These are phyloP conservation scores for Iphiclides podalirius DNA, from an alignment of 2,888 invertebrate genomes.

Conservation along the genomic window DNA sequence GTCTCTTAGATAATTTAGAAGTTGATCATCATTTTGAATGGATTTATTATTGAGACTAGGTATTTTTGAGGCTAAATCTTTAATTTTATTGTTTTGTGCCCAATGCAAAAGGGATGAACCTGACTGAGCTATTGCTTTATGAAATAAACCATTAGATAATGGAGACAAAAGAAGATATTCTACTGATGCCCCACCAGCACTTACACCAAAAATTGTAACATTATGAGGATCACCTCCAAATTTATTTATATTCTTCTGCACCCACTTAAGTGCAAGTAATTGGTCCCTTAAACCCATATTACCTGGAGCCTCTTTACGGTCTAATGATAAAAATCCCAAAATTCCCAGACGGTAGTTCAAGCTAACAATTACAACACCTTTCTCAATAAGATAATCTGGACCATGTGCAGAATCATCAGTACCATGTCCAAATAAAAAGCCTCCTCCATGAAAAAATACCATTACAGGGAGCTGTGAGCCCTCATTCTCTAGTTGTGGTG, in stretches of 20 bases:
- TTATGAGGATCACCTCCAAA: conserved; percentile 73
- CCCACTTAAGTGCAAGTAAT: conserved; percentile 75
- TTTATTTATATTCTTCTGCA: conserved; percentile 64
- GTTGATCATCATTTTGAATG: conserved; percentile 39
- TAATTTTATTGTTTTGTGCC: conserved; percentile 57
- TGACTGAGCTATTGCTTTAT: conserved; percentile 77
- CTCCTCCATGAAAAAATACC: conserved; percentile 72
- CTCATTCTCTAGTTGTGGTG: conserved; percentile 64
- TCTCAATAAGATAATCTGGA: conserved; percentile 65
- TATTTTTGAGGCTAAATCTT: conserved; percentile 50
- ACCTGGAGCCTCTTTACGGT: conserved; percentile 64
- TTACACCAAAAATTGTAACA: conserved; percentile 76
- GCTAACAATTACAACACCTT: conserved; percentile 62
- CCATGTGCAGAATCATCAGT: conserved; percentile 60
- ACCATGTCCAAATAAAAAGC: conserved; percentile 65
- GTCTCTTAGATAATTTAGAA: conserved; percentile 54
- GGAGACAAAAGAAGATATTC: conserved; percentile 67
- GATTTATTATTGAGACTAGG: conserved; percentile 43
- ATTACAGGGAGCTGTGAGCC: conserved; percentile 52
- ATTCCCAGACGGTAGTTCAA: conserved; percentile 70
- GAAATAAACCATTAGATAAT: conserved; percentile 70
- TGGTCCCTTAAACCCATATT: conserved; percentile 77
- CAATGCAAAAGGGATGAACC: conserved; percentile 72
- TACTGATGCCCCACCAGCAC: conserved; percentile 73
- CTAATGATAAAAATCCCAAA: conserved; percentile 63